phyloP scores from a whole-genome alignment of 2,113 vertebrate genomes.

The Siniperca chuatsi region DNA sequence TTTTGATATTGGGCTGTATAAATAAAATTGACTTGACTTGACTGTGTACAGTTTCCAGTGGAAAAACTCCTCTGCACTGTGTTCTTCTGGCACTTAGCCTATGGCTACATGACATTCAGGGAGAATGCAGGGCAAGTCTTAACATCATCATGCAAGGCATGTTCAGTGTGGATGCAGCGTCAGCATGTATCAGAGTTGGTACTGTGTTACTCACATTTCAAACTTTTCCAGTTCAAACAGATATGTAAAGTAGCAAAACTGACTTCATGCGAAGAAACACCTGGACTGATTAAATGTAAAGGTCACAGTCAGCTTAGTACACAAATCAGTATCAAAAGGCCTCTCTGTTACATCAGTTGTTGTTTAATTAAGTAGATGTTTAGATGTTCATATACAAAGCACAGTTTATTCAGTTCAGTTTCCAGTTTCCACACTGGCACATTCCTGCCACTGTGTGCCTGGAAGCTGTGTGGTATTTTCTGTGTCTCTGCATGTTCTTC shows the following conservation, averaged over 20 bases:
- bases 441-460: slow-evolving; percentile 40
- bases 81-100: slow-evolving; percentile 22
- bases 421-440: background rate
- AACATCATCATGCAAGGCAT: slow-evolving; percentile 51
- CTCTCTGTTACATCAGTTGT: background rate
- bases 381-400: too few species aligned
- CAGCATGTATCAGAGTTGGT: slow-evolving; percentile 30
- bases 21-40: too few species aligned
- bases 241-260: background rate
- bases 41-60: slow-evolving; percentile 28
- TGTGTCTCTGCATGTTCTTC: slow-evolving; percentile 67
- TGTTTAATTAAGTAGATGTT: too few species aligned
- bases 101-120: slow-evolving; percentile 44
- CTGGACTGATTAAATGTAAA: background rate
- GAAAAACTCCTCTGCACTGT: background rate
- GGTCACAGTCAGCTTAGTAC: background rate
- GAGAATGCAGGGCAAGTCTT: slow-evolving; percentile 64
- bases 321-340: background rate
- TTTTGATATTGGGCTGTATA: too few species aligned
- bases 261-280: background rate
- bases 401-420: too few species aligned
- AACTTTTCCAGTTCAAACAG: background rate
- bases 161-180: slow-evolving; percentile 30
- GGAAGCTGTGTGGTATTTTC: slow-evolving; percentile 42
- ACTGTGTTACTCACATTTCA: background rate